Evolutionary conservation across 2,888 invertebrate species (phyloP), one percentile per base, ranked within the genome.

Genomic region (Calameuta filiformis): DNA sequence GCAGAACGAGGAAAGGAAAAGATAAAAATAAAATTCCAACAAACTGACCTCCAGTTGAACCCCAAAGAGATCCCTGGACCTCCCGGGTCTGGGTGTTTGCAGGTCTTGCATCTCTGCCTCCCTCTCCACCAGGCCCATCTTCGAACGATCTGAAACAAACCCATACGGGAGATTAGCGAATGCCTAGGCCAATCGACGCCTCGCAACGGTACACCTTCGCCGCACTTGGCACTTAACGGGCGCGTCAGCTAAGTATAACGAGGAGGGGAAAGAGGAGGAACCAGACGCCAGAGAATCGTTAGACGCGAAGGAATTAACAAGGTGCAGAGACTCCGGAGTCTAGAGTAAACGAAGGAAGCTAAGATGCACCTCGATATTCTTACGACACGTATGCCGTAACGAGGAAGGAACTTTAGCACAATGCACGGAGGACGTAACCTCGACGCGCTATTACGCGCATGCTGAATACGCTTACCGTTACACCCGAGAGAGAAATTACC

Each of bases 51-150:
- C 94, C 30, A 94, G 91, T 83, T 94, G 94, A 76, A 94, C 93
- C 73, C 94, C 94, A 85, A 94, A 94, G 56, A 94, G 91, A 87
- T 94, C 94, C 81, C 94, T 89, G 75, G 94, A 93, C 82, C 94
- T 91, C 83, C 92, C 92, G n/a, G 92, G 92, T 83, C 90, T 87
- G 71, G 86, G 81, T 73, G 92, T 81, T 89, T 92, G 82, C 90
- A 90, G 78, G 90, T 88, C 89, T 81, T 90, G 87, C 89, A 90
- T 89, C 83, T 86, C 88, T 77, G 87, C 87, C 81, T 85, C 88
- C 76, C 88, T 85, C 81, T 90, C 91, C 11, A 90, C 90, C 75
- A 91, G 84, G 83, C 91, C 91, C 91, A 91, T 91, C 83, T 86
- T 87, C 83, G 76, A 80, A n/a, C 73, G 78, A 83, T 82, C 85